Conservation (phyloP, 2,113 vertebrate genomes). For the Tonatia bakeri region DNA sequence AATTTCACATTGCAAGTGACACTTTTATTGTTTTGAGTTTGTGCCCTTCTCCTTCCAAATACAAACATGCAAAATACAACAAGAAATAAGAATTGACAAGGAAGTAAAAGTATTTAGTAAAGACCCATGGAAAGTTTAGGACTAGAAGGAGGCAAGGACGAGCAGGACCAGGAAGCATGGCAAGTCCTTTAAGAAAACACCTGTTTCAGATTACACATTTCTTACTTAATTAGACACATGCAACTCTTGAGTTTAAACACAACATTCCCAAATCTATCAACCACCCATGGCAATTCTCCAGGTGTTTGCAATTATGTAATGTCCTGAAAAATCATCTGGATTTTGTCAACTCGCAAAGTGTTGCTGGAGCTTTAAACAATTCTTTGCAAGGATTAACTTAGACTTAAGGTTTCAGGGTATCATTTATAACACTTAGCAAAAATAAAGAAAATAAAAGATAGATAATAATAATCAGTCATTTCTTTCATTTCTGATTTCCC, state of each 20-base stretch:
- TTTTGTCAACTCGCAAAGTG: conserved; percentile 30
- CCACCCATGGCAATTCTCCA: conserved; percentile 15
- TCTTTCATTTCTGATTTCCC: neutral
- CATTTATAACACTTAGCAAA: neutral
- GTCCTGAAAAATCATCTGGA: conserved; percentile 44
- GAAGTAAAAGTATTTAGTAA: neutral
- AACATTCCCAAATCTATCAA: neutral
- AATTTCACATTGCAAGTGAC: neutral
- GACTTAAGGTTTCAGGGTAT: neutral
- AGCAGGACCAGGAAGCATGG: neutral
- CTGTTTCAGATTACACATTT: conserved; percentile 55
- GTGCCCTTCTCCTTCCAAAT: neutral
- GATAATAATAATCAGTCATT: neutral
- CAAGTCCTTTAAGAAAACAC: conserved; percentile 42
- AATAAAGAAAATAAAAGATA: neutral
- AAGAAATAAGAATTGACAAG: conserved; percentile 12
- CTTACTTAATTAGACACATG: conserved; percentile 39
- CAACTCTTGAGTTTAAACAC: conserved; percentile 49
- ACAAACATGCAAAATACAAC: neutral
- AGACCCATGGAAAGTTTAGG: neutral
- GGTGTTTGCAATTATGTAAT: conserved; percentile 59
- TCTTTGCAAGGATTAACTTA: neutral
- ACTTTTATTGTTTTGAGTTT: neutral
- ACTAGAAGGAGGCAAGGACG: neutral
- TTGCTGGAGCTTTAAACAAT: neutral